Evolutionary conservation across 2,113 vertebrate species (phyloP).

Genomic region (Mystacornis crossleyi): DNA sequence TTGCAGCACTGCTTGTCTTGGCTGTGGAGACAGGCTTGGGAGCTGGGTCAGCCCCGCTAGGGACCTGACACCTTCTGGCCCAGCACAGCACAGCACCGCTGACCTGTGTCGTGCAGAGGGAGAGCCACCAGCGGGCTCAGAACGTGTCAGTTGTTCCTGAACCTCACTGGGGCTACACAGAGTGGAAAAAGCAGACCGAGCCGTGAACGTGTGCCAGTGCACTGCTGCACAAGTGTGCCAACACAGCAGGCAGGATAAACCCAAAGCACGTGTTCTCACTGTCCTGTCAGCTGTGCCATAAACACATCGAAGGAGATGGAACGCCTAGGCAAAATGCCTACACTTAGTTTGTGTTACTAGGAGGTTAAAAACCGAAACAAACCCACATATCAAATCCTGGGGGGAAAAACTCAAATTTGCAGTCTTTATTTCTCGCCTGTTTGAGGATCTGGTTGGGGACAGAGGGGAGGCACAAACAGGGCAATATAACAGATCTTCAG

Average conservation of each 20-base stretch:
- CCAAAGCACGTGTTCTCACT: fast-evolving
- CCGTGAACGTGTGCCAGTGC: not conserved
- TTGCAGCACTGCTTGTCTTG: not conserved
- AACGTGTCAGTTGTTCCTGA: not conserved
- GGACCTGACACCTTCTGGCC: not conserved
- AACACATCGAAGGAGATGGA: not conserved
- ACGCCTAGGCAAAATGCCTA: not conserved
- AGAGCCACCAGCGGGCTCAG: not conserved
- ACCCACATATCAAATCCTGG: not conserved
- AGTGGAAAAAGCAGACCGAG: not conserved
- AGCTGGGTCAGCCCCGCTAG: not conserved
- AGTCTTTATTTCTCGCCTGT: not conserved
- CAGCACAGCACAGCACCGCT: not conserved
- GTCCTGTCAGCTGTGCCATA: not conserved
- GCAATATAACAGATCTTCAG: not conserved
- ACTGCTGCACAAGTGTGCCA: not conserved
- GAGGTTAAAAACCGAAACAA: not conserved
- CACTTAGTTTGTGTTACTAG: not conserved
- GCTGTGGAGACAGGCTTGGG: not conserved
- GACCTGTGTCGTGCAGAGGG: fast-evolving
- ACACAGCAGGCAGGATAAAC: not conserved
- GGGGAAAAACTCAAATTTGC: not conserved
- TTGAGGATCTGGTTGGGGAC: not conserved
- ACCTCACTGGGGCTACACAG: not conserved
- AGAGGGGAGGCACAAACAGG: not conserved